Percentiles rank a stretch among this genome's conserved stretches.
phyloP scores from a whole-genome alignment of 2,113 vertebrate genomes.

The Gasterosteus aculeatus region DNA sequence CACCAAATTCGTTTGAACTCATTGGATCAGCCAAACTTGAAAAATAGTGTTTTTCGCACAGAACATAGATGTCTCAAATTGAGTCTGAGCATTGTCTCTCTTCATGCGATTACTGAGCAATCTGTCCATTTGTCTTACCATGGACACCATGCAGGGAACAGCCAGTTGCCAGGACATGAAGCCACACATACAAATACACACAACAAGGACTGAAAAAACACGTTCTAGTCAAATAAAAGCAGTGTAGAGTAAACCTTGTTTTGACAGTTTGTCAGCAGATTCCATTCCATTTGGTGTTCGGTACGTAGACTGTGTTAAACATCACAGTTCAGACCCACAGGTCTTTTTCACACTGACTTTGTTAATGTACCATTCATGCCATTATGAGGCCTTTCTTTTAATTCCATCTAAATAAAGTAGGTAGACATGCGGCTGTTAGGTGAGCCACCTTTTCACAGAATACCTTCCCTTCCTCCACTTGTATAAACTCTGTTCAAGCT shows the following conservation, averaged over 20 bases:
- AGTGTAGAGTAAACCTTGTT: constrained; percentile 32
- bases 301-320: not conserved
- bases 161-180: constrained; percentile 42
- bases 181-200: constrained; percentile 14
- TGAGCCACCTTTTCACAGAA: not conserved
- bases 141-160: constrained; percentile 34
- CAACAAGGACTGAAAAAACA: constrained; percentile 43
- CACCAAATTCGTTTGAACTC: not conserved
- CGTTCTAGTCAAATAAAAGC: constrained; percentile 30
- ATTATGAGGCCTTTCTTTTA: not conserved
- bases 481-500: constrained; percentile 13
- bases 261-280: constrained; percentile 41
- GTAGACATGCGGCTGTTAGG: constrained; percentile 5
- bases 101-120: not conserved
- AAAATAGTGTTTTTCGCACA: not conserved
- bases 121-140: constrained; percentile 11
- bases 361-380: not conserved
- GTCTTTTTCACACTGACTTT: not conserved
- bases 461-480: not conserved
- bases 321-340: not conserved
- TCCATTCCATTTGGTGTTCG: constrained; percentile 17
- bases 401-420: not conserved
- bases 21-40: not conserved
- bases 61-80: not conserved
- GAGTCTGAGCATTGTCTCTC: not conserved